phyloP scores from a whole-genome alignment of 2,113 vertebrate species.

The Nymphicus hollandicus region DNA sequence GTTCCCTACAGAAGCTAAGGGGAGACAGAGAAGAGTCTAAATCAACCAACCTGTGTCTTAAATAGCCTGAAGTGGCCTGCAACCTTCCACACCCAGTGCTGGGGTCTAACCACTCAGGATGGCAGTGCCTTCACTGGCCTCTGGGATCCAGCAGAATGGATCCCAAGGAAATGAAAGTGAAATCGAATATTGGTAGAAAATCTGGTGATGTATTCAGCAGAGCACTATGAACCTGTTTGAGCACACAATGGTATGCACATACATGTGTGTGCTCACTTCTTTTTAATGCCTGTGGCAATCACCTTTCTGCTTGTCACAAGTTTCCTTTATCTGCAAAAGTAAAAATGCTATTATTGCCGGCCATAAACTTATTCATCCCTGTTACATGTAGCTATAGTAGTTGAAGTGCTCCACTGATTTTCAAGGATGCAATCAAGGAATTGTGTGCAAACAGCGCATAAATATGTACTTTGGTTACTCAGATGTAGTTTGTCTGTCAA shows the following conservation, averaged over 20 bases:
- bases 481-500: background rate
- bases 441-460: slow-evolving; percentile 1
- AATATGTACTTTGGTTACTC: background rate
- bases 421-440: background rate
- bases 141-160: background rate
- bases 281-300: background rate
- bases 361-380: slow-evolving; percentile 15
- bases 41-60: background rate
- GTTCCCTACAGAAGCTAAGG: background rate
- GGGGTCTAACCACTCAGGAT: background rate
- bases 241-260: background rate
- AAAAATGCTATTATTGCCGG: background rate
- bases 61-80: background rate
- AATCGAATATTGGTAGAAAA: background rate
- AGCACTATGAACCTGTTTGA: background rate
- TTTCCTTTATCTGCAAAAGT: slow-evolving; percentile 9
- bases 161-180: background rate
- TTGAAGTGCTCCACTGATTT: slow-evolving; percentile 9
- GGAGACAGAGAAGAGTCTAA: background rate
- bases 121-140: background rate
- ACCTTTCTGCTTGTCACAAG: background rate
- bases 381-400: background rate
- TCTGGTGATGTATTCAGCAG: background rate
- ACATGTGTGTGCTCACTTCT: fast-evolving
- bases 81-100: background rate